Evolutionary conservation across 1,140 invertebrate species (phyloP).

Genomic region (Hydropsyche tenuis): DNA sequence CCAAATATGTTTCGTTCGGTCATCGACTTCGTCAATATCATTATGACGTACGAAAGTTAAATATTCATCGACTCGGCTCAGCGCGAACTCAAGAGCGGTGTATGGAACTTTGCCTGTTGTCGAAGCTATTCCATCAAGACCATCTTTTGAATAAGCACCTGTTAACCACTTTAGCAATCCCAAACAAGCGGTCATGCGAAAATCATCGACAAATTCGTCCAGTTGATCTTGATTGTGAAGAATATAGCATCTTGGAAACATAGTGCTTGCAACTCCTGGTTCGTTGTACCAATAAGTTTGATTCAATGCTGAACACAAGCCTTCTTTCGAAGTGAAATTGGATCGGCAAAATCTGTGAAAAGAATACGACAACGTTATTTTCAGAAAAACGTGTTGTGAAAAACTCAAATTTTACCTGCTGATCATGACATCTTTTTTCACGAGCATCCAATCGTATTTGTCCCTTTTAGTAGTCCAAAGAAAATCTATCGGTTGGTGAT

Average conservation of each 20-base stretch:
- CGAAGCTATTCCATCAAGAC: constrained; percentile 64
- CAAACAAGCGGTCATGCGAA: constrained; percentile 85
- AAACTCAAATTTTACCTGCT: constrained; percentile 55
- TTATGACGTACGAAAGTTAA: constrained; percentile 78
- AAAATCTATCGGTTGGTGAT: constrained; percentile 79
- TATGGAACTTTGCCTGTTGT: constrained; percentile 73
- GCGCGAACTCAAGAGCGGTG: constrained; percentile 78
- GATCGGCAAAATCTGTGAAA: constrained; percentile 74
- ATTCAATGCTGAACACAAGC: constrained; percentile 79
- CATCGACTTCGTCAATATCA: constrained; percentile 82
- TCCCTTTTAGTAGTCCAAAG: constrained; percentile 88
- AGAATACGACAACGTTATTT: not conserved
- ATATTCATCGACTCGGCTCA: constrained; percentile 78
- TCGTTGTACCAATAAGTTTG: constrained; percentile 92
- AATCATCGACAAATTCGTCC: constrained; percentile 88
- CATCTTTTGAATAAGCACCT: constrained; percentile 64
- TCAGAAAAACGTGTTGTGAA: not conserved
- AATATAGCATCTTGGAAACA: constrained; percentile 89
- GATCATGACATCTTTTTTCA: constrained; percentile 61
- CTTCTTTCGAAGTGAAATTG: constrained; percentile 90
- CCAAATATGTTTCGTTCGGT: constrained; percentile 68
- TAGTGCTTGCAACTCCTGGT: constrained; percentile 77
- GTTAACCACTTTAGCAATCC: constrained; percentile 80
- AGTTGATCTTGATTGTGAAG: constrained; percentile 86
- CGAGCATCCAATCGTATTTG: constrained; percentile 68